Percentiles rank a stretch among this genome's conserved stretches.
Evolutionary conservation across 2,888 invertebrate genomes (phyloP).

Genomic region (Perdita meconis): DNA sequence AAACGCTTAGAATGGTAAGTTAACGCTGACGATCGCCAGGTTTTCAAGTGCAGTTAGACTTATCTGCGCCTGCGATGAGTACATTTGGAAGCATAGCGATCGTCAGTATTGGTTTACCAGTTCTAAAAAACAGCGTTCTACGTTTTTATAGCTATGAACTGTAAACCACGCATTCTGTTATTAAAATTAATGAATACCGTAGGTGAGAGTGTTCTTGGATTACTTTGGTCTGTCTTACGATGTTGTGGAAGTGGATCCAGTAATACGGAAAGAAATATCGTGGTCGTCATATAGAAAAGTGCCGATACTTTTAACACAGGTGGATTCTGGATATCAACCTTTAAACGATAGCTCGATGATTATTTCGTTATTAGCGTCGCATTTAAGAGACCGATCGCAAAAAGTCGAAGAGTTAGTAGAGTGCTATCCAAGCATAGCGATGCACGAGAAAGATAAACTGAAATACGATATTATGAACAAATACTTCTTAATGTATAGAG

Average conservation of each 20-base stretch:
- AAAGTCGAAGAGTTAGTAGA: constrained; percentile 89
- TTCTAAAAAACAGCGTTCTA: no score
- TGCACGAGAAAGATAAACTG: constrained; percentile 88
- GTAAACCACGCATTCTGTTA: neutral
- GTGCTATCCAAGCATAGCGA: constrained; percentile 91
- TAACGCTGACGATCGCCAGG: no score
- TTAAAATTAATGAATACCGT: constrained; percentile 29
- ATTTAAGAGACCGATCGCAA: constrained; percentile 87
- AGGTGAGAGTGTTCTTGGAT: constrained; percentile 92
- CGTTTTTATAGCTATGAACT: neutral
- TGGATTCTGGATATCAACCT: constrained; percentile 91
- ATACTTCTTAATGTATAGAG: constrained; percentile 94
- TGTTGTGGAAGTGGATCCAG: constrained; percentile 98
- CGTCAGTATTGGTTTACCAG: no score
- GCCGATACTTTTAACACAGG: constrained; percentile 93
- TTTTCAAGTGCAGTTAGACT: no score
- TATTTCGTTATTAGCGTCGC: constrained; percentile 93
- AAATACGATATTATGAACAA: constrained; percentile 93
- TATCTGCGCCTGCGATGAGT: no score
- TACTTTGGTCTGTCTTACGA: constrained; percentile 97
- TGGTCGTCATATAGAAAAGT: constrained; percentile 98
- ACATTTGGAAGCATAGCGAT: no score
- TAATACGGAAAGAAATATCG: constrained; percentile 94
- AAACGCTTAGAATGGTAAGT: no score
- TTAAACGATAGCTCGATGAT: constrained; percentile 97